These are phyloP conservation scores for Agrilus mali DNA, from an alignment of 2,888 invertebrate genomes.

Conservation along the genomic window DNA sequence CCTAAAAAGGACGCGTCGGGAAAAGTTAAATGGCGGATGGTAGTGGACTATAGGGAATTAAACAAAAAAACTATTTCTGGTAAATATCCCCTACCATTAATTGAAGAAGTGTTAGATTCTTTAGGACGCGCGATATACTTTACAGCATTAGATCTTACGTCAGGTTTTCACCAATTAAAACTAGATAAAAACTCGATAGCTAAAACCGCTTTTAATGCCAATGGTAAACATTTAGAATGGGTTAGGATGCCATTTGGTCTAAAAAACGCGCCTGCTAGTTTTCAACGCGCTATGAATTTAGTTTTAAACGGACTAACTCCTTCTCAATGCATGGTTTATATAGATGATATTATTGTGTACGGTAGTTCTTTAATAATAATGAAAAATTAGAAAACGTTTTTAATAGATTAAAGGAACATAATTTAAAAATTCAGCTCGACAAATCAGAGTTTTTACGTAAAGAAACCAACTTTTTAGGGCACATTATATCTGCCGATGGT, in stretches of 20 bases:
- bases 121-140: slow-evolving; percentile 18
- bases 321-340: too few species aligned
- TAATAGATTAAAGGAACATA: slow-evolving; percentile 7
- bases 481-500: slow-evolving; percentile 8
- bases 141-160: slow-evolving; percentile 16
- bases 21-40: too few species aligned
- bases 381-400: slow-evolving; percentile 7
- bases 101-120: slow-evolving; percentile 16
- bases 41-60: too few species aligned
- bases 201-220: too few species aligned
- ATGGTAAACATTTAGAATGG: too few species aligned
- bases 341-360: slow-evolving; percentile 14
- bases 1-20: too few species aligned
- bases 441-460: slow-evolving; percentile 10
- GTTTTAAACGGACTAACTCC: slow-evolving; percentile 11
- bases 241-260: too few species aligned
- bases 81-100: too few species aligned
- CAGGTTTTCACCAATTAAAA: too few species aligned
- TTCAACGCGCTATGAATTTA: slow-evolving; percentile 15
- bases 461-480: slow-evolving; percentile 10
- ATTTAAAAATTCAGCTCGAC: slow-evolving; percentile 13
- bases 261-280: slow-evolving; percentile 14
- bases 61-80: too few species aligned
- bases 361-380: slow-evolving; percentile 7
- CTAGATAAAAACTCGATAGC: too few species aligned